A percentile compares a stretch with the other conserved stretches of the same genome.
These are phyloP conservation scores for Tetraneura akinire DNA, from an alignment of 1,140 invertebrate genomes.

Conservation along the genomic window DNA sequence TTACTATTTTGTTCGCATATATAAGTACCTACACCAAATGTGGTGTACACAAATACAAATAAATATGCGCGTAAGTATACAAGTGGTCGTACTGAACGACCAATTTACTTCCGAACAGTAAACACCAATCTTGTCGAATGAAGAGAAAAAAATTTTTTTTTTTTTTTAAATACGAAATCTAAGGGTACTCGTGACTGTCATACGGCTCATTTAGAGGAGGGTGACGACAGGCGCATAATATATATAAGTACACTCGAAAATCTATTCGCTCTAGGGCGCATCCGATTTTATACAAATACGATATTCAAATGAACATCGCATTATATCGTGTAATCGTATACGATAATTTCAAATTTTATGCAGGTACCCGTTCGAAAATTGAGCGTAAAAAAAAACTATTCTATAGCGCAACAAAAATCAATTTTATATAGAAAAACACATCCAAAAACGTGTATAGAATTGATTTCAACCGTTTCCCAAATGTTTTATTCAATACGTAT, in stretches of 20 bases:
- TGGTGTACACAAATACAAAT: slow-evolving; percentile 3
- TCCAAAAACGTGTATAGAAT: too few relatives aligned
- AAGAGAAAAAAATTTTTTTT: too few relatives aligned
- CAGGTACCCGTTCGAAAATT: too few relatives aligned
- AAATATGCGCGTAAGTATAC: not conserved
- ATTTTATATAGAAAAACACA: too few relatives aligned
- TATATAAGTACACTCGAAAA: slow-evolving; percentile 17
- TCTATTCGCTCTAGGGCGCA: slow-evolving; percentile 29
- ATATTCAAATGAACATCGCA: slow-evolving; percentile 14
- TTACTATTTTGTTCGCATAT: too few relatives aligned
- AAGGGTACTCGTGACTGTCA: slow-evolving; percentile 28
- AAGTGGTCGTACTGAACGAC: slow-evolving; percentile 31
- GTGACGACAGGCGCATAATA: not conserved
- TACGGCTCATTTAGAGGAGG: slow-evolving; percentile 46
- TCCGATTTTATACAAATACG: slow-evolving; percentile 9
- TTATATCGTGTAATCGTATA: not conserved
- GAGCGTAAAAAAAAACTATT: too few relatives aligned
- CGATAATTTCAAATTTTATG: not conserved
- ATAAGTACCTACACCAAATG: too few relatives aligned
- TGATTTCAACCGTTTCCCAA: too few relatives aligned
- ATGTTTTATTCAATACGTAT: too few relatives aligned
- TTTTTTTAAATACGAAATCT: slow-evolving; percentile 19
- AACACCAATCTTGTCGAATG: not conserved
- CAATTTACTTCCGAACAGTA: slow-evolving; percentile 28
- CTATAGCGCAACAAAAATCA: too few relatives aligned